Evolutionary conservation across 2,888 invertebrate genomes (phyloP), one percentile per base, ranked within the genome.

Genomic region (Acronicta aceris): DNA sequence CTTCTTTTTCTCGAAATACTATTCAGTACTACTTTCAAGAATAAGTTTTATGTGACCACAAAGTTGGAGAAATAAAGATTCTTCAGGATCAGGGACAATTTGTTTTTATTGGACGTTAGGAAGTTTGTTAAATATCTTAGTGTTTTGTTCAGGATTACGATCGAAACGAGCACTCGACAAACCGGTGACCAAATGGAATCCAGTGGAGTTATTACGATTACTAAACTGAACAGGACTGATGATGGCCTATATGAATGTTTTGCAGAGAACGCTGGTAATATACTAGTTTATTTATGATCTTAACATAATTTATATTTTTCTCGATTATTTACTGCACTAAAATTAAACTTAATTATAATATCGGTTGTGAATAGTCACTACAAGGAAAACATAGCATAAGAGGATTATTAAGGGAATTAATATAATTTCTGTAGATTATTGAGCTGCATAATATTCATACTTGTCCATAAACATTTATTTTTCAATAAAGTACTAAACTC

Each of bases 241-340:
- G 98, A 98, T 87, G 98, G 98, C 0, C 94, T 98, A 9, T 98
- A 98, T 86, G 97, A 97, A 83, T 98, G 98, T 85, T 95, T 97
- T 51, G 98, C 98, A 6, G 95, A 95, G 79, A 98, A 98, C 82
- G 95, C 96, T 82, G 98, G 94, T 94, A 86, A 64, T 27, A 17
- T 38, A 25, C 5, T 27, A 0, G 7, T 27, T 5, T 27, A 7
- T 30, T 30, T 30, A 30, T 30, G 1, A 9, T 30, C 9, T 27
- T 1, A 27, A 21, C 4, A n/a, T n/a, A n/a, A n/a, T n/a, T n/a
- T n/a, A n/a, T n/a, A n/a, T n/a, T n/a, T n/a, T n/a, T n/a, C n/a
- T n/a, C n/a, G n/a, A n/a, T n/a, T n/a, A n/a, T n/a, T n/a, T n/a
- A n/a, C n/a, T n/a, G n/a, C n/a, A n/a, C n/a, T n/a, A n/a, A n/a